Conservation (phyloP, 2,797 vertebrate genomes). For the Coregonus suidteri region DNA sequence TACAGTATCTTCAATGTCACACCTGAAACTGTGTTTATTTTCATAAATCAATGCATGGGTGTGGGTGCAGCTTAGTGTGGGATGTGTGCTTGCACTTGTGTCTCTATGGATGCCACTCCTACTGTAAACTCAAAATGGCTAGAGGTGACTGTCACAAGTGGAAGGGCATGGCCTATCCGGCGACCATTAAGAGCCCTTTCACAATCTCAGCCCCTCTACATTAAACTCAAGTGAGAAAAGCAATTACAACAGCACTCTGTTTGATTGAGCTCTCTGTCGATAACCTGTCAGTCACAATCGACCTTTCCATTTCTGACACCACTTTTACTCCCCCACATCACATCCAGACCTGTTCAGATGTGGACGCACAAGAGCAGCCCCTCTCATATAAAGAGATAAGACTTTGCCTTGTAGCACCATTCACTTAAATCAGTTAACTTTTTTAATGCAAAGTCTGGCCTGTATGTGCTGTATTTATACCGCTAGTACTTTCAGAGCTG, state of each 20-base stretch:
- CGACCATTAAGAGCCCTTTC: background rate
- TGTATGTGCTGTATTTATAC: too few species aligned
- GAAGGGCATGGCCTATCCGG: background rate
- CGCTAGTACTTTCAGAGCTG: too few species aligned
- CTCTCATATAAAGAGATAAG: too few species aligned
- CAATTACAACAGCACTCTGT: slow-evolving; percentile 17
- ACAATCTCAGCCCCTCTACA: slow-evolving; percentile 5
- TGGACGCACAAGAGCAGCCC: too few species aligned
- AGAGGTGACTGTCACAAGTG: background rate
- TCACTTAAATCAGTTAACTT: too few species aligned
- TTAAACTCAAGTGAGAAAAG: slow-evolving; percentile 14
- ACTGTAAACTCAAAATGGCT: background rate
- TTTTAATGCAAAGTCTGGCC: too few species aligned
- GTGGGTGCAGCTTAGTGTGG: background rate
- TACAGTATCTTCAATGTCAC: background rate
- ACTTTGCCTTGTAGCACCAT: too few species aligned
- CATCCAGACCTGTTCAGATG: background rate
- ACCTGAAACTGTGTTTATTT: background rate
- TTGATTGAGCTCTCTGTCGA: slow-evolving; percentile 14
- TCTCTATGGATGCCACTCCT: background rate
- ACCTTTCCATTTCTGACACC: slow-evolving; percentile 7
- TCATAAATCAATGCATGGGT: background rate
- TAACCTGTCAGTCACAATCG: slow-evolving; percentile 8
- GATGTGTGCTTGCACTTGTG: background rate
- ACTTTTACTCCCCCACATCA: slow-evolving; percentile 1